Evolutionary conservation across 2,797 vertebrate species (phyloP), one percentile per base, ranked within the genome.

Genomic region (Acipenser ruthenus): DNA sequence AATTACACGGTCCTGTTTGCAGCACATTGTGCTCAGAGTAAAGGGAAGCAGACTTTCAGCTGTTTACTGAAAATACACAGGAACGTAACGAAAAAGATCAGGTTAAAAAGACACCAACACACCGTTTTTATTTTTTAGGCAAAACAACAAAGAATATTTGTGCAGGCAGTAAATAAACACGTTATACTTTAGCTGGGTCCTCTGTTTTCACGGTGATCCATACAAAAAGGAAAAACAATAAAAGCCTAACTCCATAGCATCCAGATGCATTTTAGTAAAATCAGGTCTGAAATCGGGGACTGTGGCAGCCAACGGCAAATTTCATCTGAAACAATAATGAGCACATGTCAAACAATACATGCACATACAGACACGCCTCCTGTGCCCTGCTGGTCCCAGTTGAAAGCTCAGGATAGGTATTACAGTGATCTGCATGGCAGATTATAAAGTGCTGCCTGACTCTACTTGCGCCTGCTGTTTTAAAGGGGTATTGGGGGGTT

Each of bases 1-100:
- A 82, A 87, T 88, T 88, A 85, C 80, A 87, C 83, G 83, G 80
- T 91, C 82, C 76, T 79, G 82, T 84, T 87, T 89, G 85, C 84
- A 92, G 92, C 93, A 94, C 91, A 93, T 87, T 95, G 93, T 94
- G 92, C 92, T 90, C 88, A 91, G 87, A 86, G 86, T 79, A 88
- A 90, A 82, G 90, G 87, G 82, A 91, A 80, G 89, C 84, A 89
- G 87, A 90, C 90, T 92, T 94, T 89, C 91, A 89, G 91, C 83
- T 84, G 85, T 82, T 84, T 92, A 91, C 91, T 93, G 90, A 91
- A 92, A 93, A 91, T 92, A 86, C 90, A 90, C 86, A 84, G 78
- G 79, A 82, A 88, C 83, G 86, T 90, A 92, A 90, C 86, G 15
- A 89, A 87, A 86, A 91, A 87, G 81, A 85, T 88, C 85, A 88